Base-by-base conservation (phyloP, 2,797 vertebrate genomes). In the Falco concolor region DNA sequence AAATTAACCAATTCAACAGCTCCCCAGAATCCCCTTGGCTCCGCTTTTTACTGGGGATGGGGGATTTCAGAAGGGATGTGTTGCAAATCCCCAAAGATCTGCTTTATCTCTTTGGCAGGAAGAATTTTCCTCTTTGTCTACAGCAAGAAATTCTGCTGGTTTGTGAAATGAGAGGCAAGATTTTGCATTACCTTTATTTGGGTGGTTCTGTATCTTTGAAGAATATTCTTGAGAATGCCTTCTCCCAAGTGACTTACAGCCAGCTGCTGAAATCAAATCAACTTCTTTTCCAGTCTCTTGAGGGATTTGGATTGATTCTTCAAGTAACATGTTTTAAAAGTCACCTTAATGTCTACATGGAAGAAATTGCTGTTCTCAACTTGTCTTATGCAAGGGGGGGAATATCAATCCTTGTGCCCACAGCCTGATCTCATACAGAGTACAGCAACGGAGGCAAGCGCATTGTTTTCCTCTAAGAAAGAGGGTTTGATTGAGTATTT, bases 1-100 rank as follows among this genome's bases (percentile, higher is more conserved):
- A 91, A 96, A 94, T 95, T 73, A 96, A n/a, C 36, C 54, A 73
- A 3, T 73, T 90, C 68, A 30, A 7, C 49, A 30, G 11, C 64
- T 47, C 56, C 60, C n/a, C 76, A 27, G 5, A 67, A 24, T 6
- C 25, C 9, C 50, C 9, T 27, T 5, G 49, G 27, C 13, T 50
- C 49, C 40, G 60, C 23, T 77, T 89, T 64, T 49, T 30, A 19
- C 7, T 16, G 52, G 18, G 42, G 30, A 34, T 18, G 28, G 21
- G n/a, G 13, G 12, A 47, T 59, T 57, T 64, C 89, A 65, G 64
- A 52, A 81, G 42, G 67, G 42, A 45, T 12, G 63, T 24, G 25
- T 25, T 47, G 40, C 45, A 63, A 75, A 91, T 60, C 47, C 30
- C 32, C 50, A 17, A 65, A 47, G 45, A 28, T 75, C 75, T 89